Evolutionary conservation across 30 jellyfish, hydroid and myxozoan genomes (phyloP).

Genomic region (Morbakka virulenta): DNA sequence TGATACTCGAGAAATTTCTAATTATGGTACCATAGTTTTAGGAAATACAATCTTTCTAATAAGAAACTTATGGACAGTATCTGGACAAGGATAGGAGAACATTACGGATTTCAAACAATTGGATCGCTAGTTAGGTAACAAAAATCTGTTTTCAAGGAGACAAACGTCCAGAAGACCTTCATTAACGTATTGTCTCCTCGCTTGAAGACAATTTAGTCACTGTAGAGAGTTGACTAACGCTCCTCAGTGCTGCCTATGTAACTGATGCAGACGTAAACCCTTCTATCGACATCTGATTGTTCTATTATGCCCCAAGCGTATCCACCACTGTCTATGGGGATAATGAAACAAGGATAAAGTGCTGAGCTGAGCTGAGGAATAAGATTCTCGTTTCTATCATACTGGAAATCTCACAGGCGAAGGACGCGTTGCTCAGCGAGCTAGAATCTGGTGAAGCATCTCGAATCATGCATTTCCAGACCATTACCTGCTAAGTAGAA

Average conservation of each 20-base stretch:
- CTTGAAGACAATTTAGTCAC: conserved; percentile 28
- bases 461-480: not conserved
- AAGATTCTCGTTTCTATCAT: not conserved
- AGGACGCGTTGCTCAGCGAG: not conserved
- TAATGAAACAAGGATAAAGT: conserved; percentile 11
- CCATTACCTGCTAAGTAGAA: not conserved
- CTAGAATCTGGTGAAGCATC: not conserved
- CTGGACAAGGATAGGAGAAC: conserved; percentile 6
- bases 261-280: conserved; percentile 36
- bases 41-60: conserved; percentile 23
- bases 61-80: conserved; percentile 3
- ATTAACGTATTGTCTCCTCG: conserved; percentile 28
- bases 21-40: too few species aligned
- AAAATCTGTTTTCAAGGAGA: not conserved
- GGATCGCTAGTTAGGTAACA: conserved; percentile 8
- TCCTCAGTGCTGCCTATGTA: not conserved
- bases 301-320: conserved; percentile 12
- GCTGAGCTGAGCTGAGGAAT: not conserved
- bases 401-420: conserved; percentile 3
- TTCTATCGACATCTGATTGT: conserved; percentile 12
- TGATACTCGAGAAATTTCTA: too few species aligned
- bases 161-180: conserved; percentile 48
- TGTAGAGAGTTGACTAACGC: conserved; percentile 7
- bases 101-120: conserved; percentile 27
- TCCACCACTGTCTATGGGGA: conserved; percentile 24